These are phyloP conservation scores for Laticauda colubrina DNA, from an alignment of 2,113 vertebrate species.

Conservation along the genomic window DNA sequence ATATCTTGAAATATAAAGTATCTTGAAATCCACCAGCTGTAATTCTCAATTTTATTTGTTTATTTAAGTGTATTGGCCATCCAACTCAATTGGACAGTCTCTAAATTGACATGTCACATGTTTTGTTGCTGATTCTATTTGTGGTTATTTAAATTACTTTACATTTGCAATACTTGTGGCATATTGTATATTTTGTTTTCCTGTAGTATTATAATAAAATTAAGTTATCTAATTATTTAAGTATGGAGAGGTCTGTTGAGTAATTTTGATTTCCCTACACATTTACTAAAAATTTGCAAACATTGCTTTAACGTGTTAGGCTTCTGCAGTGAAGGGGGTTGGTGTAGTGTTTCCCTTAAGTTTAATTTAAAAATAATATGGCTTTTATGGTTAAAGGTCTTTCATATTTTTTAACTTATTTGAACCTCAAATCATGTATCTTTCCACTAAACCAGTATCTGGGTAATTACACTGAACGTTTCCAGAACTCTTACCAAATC, in stretches of 20 bases:
- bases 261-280: neutral
- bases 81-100: neutral
- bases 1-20: neutral
- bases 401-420: neutral
- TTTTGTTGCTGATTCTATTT: neutral
- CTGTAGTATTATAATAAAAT: neutral
- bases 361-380: neutral
- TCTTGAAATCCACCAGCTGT: neutral
- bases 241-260: neutral
- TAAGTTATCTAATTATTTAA: constrained; percentile 7
- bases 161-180: neutral
- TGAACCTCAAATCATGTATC: neutral
- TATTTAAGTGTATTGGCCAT: neutral
- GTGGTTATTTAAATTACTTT: neutral
- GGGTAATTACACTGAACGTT: neutral
- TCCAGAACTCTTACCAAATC: neutral
- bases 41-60: neutral
- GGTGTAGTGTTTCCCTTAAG: neutral
- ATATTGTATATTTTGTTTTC: neutral
- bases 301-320: fast-evolving
- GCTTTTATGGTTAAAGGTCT: neutral
- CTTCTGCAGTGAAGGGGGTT: neutral
- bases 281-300: neutral
- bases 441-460: neutral
- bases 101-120: neutral